Evolutionary conservation across 2,113 vertebrate species (phyloP).

Genomic region (Xyrauchen texanus): DNA sequence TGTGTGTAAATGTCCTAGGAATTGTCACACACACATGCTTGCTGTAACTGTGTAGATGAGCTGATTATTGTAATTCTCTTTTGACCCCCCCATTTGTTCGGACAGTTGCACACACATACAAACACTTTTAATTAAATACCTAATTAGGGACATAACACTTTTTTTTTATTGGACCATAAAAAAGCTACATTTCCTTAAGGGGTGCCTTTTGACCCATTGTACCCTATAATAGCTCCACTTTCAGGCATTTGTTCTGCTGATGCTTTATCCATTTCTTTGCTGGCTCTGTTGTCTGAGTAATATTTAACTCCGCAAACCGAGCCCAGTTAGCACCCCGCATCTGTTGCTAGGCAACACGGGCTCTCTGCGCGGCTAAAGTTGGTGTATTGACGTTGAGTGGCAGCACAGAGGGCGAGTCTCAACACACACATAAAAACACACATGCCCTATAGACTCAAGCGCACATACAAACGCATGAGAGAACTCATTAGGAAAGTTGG

Average conservation of each 20-base stretch:
- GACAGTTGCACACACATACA: too few relatives aligned
- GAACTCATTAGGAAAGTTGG: conserved; percentile 25
- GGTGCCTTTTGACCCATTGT: too few relatives aligned
- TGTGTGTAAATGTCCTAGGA: too few relatives aligned
- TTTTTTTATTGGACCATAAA: too few relatives aligned
- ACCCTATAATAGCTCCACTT: not conserved
- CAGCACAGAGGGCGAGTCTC: conserved; percentile 36
- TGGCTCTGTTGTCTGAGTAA: conserved; percentile 39
- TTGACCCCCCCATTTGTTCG: too few relatives aligned
- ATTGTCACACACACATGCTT: too few relatives aligned
- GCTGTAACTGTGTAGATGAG: too few relatives aligned
- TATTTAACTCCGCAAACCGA: conserved; percentile 58
- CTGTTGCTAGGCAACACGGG: conserved; percentile 76
- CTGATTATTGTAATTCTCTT: too few relatives aligned
- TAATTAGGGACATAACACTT: too few relatives aligned
- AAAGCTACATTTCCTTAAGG: too few relatives aligned
- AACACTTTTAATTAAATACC: too few relatives aligned
- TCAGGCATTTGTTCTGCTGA: not conserved
- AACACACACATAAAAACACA: conserved; percentile 22
- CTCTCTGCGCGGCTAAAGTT: conserved; percentile 52
- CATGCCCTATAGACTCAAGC: not conserved
- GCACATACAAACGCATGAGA: not conserved
- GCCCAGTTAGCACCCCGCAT: conserved; percentile 63
- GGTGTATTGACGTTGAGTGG: conserved; percentile 50
- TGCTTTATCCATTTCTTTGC: conserved; percentile 12